Percentiles rank a stretch among this genome's conserved stretches.
These are phyloP conservation scores for Bolinopsis microptera DNA, from an alignment of 37 sponge, comb jelly and placozoan species.

Conservation along the genomic window DNA sequence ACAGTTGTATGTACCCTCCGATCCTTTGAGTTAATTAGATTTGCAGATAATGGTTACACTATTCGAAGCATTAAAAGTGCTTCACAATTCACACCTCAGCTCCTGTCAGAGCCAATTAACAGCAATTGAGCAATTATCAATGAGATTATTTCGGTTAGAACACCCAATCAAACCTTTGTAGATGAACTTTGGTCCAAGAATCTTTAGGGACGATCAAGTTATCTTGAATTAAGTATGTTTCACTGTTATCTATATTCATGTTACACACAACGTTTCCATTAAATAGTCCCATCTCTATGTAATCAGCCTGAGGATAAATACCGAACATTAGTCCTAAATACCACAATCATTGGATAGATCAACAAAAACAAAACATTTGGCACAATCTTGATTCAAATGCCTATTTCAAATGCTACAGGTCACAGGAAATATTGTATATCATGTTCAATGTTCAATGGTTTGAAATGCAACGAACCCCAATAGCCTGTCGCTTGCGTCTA, in stretches of 20 bases:
- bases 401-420: no score
- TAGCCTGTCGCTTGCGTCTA: neutral
- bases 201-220: neutral
- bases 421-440: no score
- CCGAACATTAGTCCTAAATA: no score
- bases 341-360: no score
- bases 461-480: neutral
- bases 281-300: neutral
- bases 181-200: neutral
- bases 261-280: constrained; percentile 4
- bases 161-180: neutral
- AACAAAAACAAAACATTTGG: neutral
- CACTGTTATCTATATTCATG: neutral
- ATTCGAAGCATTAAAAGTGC: no score
- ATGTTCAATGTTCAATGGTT: no score
- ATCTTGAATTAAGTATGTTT: neutral
- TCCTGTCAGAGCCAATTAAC: no score
- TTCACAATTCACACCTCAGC: no score
- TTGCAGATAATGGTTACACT: no score
- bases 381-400: neutral
- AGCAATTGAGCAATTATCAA: no score
- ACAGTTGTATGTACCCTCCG: neutral
- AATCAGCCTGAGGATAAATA: neutral
- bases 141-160: no score
- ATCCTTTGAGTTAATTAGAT: neutral